Evolutionary conservation across 2,888 invertebrate genomes (phyloP).

Genomic region (Adelphocoris suturalis): DNA sequence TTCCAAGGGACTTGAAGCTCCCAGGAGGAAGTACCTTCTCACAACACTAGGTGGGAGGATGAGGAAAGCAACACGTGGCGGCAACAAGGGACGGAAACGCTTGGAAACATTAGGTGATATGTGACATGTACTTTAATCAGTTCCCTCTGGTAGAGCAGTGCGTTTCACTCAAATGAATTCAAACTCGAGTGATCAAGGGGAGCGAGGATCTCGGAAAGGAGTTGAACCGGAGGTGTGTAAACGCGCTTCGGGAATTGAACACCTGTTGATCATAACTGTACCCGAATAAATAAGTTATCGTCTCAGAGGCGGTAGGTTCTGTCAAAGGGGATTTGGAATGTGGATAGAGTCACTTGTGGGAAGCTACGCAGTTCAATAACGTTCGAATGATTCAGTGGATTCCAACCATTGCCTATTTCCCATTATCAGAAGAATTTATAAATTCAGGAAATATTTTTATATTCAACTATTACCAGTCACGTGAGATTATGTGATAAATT

Average conservation of each 20-base stretch:
- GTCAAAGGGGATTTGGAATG: slow-evolving; percentile 7
- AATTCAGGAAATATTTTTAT: no score
- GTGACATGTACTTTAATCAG: slow-evolving; percentile 7
- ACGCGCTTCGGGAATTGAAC: background rate
- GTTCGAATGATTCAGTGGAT: no score
- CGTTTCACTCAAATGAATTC: slow-evolving; percentile 11
- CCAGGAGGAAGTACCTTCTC: no score
- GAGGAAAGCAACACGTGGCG: background rate
- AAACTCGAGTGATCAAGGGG: slow-evolving; percentile 25
- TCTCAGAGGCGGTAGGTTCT: background rate
- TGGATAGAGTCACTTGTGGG: background rate
- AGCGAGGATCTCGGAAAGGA: background rate
- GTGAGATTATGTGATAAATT: no score
- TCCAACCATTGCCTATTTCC: no score
- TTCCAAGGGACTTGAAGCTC: no score
- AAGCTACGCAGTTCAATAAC: background rate
- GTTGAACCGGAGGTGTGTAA: slow-evolving; percentile 16
- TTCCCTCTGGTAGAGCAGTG: background rate
- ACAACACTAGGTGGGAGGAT: background rate
- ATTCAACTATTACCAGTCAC: no score
- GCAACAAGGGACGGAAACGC: background rate
- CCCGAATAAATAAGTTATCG: slow-evolving; percentile 8
- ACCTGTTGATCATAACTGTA: slow-evolving; percentile 42
- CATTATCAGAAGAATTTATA: no score
- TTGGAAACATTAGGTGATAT: slow-evolving; percentile 9